These are phyloP conservation scores for Drosophila grimshawi DNA, from an alignment of 1,140 invertebrate genomes.

Conservation along the genomic window DNA sequence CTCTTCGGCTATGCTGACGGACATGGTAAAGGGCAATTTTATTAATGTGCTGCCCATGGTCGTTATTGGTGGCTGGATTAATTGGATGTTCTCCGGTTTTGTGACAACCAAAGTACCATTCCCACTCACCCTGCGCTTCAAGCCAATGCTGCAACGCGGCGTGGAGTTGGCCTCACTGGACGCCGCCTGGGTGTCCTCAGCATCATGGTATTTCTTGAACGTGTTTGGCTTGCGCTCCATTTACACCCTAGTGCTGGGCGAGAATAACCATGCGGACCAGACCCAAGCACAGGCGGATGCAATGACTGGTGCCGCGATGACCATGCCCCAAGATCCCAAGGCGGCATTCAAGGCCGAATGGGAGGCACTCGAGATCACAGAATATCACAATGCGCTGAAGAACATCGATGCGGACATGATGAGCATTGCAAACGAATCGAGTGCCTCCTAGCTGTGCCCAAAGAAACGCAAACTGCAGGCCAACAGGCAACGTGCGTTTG, in stretches of 20 bases:
- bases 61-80: conserved; percentile 99
- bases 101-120: conserved; percentile 99
- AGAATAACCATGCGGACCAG: conserved; percentile 99
- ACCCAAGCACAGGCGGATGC: conserved; percentile 99
- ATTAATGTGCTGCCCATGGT: conserved; percentile 99
- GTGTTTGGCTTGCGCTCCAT: conserved; percentile 99
- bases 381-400: conserved; percentile 95
- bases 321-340: conserved; percentile 98
- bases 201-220: conserved; percentile 99
- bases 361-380: conserved; percentile 98
- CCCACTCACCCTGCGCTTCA: conserved; percentile 98
- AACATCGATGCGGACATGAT: conserved; percentile 89
- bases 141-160: conserved; percentile 99
- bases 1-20: conserved; percentile 93
- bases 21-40: conserved; percentile 99
- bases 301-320: conserved; percentile 98
- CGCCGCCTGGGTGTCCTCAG: conserved; percentile 99
- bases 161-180: conserved; percentile 97
- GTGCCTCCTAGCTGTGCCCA: conserved; percentile 8
- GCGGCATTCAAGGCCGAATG: conserved; percentile 99
- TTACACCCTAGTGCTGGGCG: conserved; percentile 98
- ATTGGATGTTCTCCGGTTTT: conserved; percentile 99
- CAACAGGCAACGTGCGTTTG: not conserved
- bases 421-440: conserved; percentile 46
- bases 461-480: not conserved